A percentile compares a stretch with the other conserved stretches of the same genome.
Conservation (phyloP, 2,888 invertebrate species). For the Rhagophthalmus giganteus region DNA sequence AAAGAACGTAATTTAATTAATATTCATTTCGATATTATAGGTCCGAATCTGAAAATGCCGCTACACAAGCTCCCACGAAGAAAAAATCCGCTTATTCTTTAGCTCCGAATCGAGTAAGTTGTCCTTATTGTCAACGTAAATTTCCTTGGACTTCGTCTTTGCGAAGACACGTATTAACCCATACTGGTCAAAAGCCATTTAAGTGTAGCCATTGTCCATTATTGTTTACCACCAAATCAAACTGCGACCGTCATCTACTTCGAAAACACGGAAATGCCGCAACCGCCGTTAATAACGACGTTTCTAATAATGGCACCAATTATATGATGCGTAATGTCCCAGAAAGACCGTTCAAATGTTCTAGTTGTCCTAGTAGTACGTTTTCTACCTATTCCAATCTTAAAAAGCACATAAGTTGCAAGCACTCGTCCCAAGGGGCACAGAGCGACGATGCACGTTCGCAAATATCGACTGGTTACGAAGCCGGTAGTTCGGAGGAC, state of each 20-base stretch:
- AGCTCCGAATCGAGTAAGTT: slow-evolving; percentile 91
- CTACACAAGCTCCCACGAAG: slow-evolving; percentile 64
- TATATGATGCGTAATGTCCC: slow-evolving; percentile 69
- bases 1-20: no score
- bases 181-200: slow-evolving; percentile 95
- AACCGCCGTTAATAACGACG: slow-evolving; percentile 49
- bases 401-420: slow-evolving; percentile 74
- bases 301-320: slow-evolving; percentile 45
- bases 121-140: slow-evolving; percentile 90
- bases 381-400: slow-evolving; percentile 79
- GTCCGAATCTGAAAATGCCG: slow-evolving; percentile 65
- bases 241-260: slow-evolving; percentile 91
- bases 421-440: slow-evolving; percentile 63
- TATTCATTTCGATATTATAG: no score
- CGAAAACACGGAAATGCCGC: slow-evolving; percentile 76
- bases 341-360: slow-evolving; percentile 78
- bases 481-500: slow-evolving; percentile 54
- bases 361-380: slow-evolving; percentile 79
- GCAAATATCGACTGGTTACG: slow-evolving; percentile 47
- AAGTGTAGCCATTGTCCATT: slow-evolving; percentile 92
- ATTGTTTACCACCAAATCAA: slow-evolving; percentile 95
- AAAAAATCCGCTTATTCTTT: slow-evolving; percentile 94
- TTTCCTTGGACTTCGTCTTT: slow-evolving; percentile 97
- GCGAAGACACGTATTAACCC: slow-evolving; percentile 91
- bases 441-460: slow-evolving; percentile 49